These are phyloP conservation scores for Cenopis cana DNA, from an alignment of 2,888 invertebrate genomes.

Conservation along the genomic window DNA sequence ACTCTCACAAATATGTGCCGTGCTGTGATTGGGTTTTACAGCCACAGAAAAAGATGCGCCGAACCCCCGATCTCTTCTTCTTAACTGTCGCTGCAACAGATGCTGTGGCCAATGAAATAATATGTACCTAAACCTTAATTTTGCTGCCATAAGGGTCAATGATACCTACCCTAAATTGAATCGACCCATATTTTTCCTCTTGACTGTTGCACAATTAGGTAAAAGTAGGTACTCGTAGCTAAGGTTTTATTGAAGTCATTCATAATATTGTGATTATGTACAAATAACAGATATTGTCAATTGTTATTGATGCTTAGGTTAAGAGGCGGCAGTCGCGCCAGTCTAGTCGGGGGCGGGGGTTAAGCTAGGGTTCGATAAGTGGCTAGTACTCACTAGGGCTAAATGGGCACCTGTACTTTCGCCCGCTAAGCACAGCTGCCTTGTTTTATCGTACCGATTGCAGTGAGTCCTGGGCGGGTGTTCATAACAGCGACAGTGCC, in stretches of 20 bases:
- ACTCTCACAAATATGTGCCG: too few relatives aligned
- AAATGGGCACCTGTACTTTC: conserved; percentile 17
- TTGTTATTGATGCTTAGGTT: not conserved
- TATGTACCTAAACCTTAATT: too few relatives aligned
- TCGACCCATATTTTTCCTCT: too few relatives aligned
- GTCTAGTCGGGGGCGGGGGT: not conserved
- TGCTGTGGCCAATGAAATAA: too few relatives aligned
- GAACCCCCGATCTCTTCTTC: too few relatives aligned
- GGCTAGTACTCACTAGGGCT: conserved; percentile 10
- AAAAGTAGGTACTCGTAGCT: not conserved
- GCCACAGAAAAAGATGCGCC: too few relatives aligned
- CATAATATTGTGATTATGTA: not conserved
- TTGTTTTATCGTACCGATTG: conserved; percentile 16
- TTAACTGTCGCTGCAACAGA: too few relatives aligned
- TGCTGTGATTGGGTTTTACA: too few relatives aligned
- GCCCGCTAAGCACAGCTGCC: conserved; percentile 19
- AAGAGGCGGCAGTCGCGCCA: not conserved
- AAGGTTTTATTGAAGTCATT: not conserved
- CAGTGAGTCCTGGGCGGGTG: conserved; percentile 1
- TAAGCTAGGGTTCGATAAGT: conserved; percentile 21
- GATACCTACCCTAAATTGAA: too few relatives aligned
- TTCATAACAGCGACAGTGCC: not conserved
- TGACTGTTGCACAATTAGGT: not conserved
- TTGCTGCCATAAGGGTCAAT: too few relatives aligned
- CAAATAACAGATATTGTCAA: not conserved